Conservation (phyloP, 2,797 vertebrate genomes). For the Molossus alvarezi region DNA sequence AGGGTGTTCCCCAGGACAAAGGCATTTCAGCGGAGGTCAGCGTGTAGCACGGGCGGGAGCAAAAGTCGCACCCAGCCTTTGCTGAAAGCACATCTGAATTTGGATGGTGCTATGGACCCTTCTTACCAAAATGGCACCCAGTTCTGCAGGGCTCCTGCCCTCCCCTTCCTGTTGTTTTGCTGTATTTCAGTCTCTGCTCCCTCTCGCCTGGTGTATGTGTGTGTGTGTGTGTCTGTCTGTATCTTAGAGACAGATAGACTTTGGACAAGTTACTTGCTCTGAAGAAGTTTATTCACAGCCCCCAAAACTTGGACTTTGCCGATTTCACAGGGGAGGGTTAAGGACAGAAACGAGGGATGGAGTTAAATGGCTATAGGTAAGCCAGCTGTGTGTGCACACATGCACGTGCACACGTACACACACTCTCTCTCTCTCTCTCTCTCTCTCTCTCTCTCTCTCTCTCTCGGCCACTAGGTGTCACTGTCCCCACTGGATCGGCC, state of each 20-base stretch:
- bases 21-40: neutral
- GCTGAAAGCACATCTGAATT: neutral
- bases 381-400: neutral
- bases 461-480: slow-evolving; percentile 49
- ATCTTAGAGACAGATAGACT: no score
- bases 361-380: neutral
- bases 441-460: no score
- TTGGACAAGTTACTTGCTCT: neutral
- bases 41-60: no score
- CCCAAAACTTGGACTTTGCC: no score
- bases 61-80: neutral
- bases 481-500: neutral
- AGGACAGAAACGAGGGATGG: neutral
- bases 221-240: neutral
- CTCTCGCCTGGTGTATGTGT: neutral
- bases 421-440: no score
- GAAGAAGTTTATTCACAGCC: neutral
- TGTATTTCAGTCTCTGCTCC: neutral
- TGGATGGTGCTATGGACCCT: rapidly evolving
- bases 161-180: neutral
- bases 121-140: rapidly evolving
- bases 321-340: rapidly evolving
- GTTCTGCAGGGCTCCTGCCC: neutral
- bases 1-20: rapidly evolving
- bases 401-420: rapidly evolving